Conservation (phyloP, 2,888 invertebrate species). For the Eudemis profundana region DNA sequence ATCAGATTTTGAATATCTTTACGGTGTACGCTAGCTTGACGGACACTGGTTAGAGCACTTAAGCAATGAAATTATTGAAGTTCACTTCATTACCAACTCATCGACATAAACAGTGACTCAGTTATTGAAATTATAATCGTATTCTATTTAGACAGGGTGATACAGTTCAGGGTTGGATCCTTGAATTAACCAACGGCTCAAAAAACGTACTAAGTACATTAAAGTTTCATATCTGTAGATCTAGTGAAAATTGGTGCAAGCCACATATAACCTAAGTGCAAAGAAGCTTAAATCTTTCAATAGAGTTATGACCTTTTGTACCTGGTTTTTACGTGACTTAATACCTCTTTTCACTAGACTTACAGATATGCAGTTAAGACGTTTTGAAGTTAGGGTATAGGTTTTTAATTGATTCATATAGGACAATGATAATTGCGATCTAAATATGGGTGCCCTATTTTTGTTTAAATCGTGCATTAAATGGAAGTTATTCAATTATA, state of each 20-base stretch:
- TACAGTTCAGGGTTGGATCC: slow-evolving; percentile 35
- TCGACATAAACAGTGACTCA: slow-evolving; percentile 38
- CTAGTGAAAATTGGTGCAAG: too few species aligned
- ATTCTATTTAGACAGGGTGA: slow-evolving; percentile 34
- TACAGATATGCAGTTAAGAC: background rate
- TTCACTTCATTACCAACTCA: slow-evolving; percentile 5
- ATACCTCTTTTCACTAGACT: too few species aligned
- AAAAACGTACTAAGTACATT: slow-evolving; percentile 1
- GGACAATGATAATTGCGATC: slow-evolving; percentile 38
- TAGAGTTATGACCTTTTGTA: too few species aligned
- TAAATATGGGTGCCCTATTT: slow-evolving; percentile 35
- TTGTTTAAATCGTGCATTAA: slow-evolving; percentile 7
- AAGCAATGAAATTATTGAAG: slow-evolving; percentile 3
- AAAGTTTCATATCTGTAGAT: background rate
- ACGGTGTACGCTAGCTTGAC: too few species aligned
- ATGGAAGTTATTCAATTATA: slow-evolving; percentile 2
- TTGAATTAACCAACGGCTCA: slow-evolving; percentile 20
- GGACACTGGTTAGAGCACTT: too few species aligned
- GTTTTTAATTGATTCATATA: slow-evolving; percentile 27
- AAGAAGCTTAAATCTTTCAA: too few species aligned
- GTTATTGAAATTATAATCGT: slow-evolving; percentile 30
- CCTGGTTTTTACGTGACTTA: too few species aligned
- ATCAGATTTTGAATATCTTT: too few species aligned
- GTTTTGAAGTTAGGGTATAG: background rate
- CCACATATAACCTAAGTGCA: too few species aligned